Evolutionary conservation across 2,113 vertebrate species (phyloP).

Genomic region (Callionymus lyra): DNA sequence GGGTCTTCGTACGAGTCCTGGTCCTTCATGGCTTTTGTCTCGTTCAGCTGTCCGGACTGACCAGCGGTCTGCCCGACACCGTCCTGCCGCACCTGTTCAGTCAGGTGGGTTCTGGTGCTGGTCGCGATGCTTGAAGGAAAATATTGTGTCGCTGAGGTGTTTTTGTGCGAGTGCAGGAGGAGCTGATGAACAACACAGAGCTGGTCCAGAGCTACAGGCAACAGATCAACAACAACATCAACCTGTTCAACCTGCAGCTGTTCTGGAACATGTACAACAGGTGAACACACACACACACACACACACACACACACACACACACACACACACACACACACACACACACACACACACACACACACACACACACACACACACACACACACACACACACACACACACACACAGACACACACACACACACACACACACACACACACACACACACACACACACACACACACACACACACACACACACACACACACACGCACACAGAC

Average conservation of each 20-base stretch:
- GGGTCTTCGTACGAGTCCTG: neutral
- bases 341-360: no score
- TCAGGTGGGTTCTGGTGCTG: constrained; percentile 70
- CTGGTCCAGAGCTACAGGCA: constrained; percentile 93
- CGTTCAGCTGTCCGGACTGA: constrained; percentile 79
- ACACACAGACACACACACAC: no score
- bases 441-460: no score
- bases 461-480: no score
- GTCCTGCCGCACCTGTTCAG: constrained; percentile 93
- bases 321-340: neutral
- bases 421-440: no score
- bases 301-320: neutral
- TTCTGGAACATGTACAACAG: constrained; percentile 99
- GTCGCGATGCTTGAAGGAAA: no score
- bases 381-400: no score
- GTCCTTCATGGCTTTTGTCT: neutral
- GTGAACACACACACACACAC: constrained; percentile 49
- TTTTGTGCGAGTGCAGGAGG: constrained; percentile 70
- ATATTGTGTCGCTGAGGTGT: neutral
- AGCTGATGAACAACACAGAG: constrained; percentile 90
- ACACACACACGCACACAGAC: no score
- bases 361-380: no score
- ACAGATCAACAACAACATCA: constrained; percentile 85
- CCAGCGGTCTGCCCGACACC: constrained; percentile 80
- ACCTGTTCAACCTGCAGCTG: constrained; percentile 96